A percentile compares a stretch with the other conserved stretches of the same genome.
Conservation (phyloP, 2,888 invertebrate species). For the Pristionchus entomophagus region DNA sequence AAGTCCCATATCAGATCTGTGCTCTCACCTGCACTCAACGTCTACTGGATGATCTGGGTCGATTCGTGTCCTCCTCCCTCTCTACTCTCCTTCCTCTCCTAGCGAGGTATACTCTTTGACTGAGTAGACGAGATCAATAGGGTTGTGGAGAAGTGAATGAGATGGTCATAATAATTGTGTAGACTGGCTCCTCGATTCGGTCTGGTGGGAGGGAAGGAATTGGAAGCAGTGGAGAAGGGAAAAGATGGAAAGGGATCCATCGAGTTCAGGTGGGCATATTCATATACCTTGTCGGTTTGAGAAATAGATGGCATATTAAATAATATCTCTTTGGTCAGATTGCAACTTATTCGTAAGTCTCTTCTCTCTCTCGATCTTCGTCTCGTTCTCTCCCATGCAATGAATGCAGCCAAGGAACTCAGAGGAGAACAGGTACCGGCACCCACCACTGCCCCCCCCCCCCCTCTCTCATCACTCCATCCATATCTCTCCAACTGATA, state of each 20-base stretch:
- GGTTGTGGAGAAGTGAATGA: background rate
- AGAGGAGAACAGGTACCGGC: slow-evolving; percentile 54
- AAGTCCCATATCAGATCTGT: slow-evolving; percentile 59
- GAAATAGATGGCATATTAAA: too few relatives aligned
- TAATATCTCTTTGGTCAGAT: slow-evolving; percentile 3
- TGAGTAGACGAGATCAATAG: background rate
- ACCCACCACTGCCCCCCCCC: background rate
- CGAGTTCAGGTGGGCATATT: slow-evolving; percentile 35
- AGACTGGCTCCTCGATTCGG: slow-evolving; percentile 48
- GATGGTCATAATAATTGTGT: background rate
- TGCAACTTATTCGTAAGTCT: slow-evolving; percentile 57
- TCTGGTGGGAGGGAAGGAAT: slow-evolving; percentile 43
- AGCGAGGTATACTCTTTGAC: background rate
- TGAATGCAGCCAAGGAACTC: slow-evolving; percentile 54
- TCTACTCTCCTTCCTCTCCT: slow-evolving; percentile 8
- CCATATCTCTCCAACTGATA: too few relatives aligned
- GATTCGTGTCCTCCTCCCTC: slow-evolving; percentile 60
- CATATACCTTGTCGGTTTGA: too few relatives aligned
- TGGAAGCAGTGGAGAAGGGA: slow-evolving; percentile 43
- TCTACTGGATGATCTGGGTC: slow-evolving; percentile 64
- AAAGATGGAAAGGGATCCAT: slow-evolving; percentile 43
- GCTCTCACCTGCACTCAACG: slow-evolving; percentile 70
- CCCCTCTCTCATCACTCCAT: background rate
- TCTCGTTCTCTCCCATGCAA: slow-evolving; percentile 54
- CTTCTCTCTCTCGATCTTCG: slow-evolving; percentile 60